Evolutionary conservation across 2,113 vertebrate genomes (phyloP).

Genomic region (Atherinomorus stipes): DNA sequence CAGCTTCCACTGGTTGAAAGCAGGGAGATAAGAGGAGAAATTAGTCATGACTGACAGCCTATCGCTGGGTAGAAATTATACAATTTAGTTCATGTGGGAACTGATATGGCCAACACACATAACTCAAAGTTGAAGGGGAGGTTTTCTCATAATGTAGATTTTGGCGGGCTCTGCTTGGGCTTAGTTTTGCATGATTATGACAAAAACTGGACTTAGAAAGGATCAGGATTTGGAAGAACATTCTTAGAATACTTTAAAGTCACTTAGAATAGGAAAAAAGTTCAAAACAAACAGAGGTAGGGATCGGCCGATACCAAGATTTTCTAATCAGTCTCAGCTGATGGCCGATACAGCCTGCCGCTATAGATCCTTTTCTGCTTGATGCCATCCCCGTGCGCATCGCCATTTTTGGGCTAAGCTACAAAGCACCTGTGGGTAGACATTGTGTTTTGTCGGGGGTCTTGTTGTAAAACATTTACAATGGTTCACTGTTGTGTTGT

Average conservation of each 20-base stretch:
- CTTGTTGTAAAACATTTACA: no score
- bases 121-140: not conserved
- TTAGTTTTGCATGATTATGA: not conserved
- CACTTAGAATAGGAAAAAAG: slow-evolving; percentile 5
- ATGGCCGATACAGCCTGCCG: no score
- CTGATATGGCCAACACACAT: not conserved
- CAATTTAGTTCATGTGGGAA: slow-evolving; percentile 52
- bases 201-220: slow-evolving; percentile 1
- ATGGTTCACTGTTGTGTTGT: no score
- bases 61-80: slow-evolving; percentile 17
- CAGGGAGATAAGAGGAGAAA: slow-evolving; percentile 40
- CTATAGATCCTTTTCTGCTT: no score
- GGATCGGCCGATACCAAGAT: no score
- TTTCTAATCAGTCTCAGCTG: no score
- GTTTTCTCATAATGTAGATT: not conserved
- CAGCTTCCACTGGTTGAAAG: slow-evolving; percentile 33
- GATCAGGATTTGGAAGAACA: not conserved
- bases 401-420: no score
- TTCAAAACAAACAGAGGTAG: not conserved
- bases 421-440: no score
- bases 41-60: slow-evolving; percentile 45
- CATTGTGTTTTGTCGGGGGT: no score
- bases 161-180: not conserved
- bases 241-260: slow-evolving; percentile 6
- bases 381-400: no score